Conservation (phyloP, 2,113 vertebrate genomes). For the Sphyrna mokarran region DNA sequence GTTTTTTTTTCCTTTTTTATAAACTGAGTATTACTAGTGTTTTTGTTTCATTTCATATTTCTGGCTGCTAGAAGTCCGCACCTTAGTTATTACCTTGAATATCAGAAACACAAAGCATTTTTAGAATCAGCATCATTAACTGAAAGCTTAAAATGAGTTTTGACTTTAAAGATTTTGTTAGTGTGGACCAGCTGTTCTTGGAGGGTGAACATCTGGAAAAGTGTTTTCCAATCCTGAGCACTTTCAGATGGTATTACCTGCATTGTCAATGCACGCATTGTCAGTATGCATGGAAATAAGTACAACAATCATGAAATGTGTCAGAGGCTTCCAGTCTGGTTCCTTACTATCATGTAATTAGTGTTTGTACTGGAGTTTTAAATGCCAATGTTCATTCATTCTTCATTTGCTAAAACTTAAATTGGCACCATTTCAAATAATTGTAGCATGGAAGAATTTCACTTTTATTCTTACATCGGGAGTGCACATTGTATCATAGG, state of each 20-base stretch:
- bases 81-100: not conserved
- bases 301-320: not conserved
- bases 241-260: not conserved
- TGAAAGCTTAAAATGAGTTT: slow-evolving; percentile 10
- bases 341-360: not conserved
- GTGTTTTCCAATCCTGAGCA: not conserved
- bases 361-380: not conserved
- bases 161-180: slow-evolving; percentile 9
- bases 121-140: not conserved
- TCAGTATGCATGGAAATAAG: not conserved
- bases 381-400: not conserved
- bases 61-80: not conserved
- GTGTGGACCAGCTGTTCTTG: not conserved
- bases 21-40: not conserved
- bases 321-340: not conserved
- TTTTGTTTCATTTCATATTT: not conserved
- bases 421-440: not conserved
- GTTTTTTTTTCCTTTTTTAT: no score
- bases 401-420: not conserved
- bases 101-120: not conserved
- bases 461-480: not conserved
- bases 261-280: not conserved
- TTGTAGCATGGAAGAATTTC: not conserved
- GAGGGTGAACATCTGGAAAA: slow-evolving; percentile 14
- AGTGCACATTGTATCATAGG: not conserved